Base-by-base conservation (phyloP, 2,113 vertebrate genomes). In the Spilogale gracilis region DNA sequence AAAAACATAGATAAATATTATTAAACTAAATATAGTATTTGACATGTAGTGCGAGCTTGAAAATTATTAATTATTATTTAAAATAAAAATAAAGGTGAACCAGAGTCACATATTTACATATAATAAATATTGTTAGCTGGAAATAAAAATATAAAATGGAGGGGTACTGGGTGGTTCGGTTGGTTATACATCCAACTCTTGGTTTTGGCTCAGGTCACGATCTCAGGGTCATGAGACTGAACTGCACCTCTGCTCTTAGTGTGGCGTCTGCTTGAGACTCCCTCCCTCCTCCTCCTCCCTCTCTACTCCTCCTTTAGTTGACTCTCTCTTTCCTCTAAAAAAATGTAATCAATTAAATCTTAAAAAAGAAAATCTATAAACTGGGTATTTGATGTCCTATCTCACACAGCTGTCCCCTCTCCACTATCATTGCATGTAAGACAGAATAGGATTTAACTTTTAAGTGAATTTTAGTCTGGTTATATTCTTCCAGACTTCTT, bases 401-500 rank as follows among this genome's bases (percentile, higher is more conserved):
- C 10, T 25, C 32, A 74, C 2, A 48, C 0, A 52, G 25, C 2
- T 74, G 0, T 69, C 2, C 4, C 6, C 14, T 32, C 20, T 16
- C 14, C 2, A 54, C 1, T 9, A 69, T 30, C 25, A 17, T 4
- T 48, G 7, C 6, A 11, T 52, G 5, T 74, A 76, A 89, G 12
- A 30, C 4, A 60, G 2, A 61, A 52, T 23, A 56, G 16, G 3
- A 60, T 90, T 74, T 48, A 76, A 76, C 20, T 81, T 82, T 83
- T 76, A 63, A 61, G 16, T 54, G 27, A 43, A 12, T 45, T 25
- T 81, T 38, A 89, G 4, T 9, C 0, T n/a, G 1, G 0, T 11
- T 0, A 45, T 69, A 21, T 86, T 58, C 10, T 54, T 67, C 14
- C 20, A 76, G 2, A 11, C 2, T 86, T 21, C 16, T 32, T 89